Conservation (phyloP, 1,140 invertebrate species). For the Apis cerana region DNA sequence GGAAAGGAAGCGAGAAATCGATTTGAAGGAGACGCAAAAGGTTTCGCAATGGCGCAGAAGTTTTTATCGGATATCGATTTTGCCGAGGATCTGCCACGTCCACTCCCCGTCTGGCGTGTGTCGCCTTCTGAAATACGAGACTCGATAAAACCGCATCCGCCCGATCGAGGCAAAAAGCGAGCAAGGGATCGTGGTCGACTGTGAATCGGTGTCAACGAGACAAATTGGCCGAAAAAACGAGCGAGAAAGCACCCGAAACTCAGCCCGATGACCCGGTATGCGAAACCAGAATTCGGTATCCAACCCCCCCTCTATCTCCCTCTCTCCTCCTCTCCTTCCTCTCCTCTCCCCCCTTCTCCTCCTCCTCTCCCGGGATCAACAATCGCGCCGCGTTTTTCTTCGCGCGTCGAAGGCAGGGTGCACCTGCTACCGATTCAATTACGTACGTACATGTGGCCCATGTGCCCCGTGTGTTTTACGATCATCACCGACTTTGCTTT, state of each 20-base stretch:
- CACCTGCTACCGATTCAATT: slow-evolving; percentile 40
- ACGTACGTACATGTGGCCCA: background rate
- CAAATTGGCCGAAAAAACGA: slow-evolving; percentile 54
- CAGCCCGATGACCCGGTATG: slow-evolving; percentile 68
- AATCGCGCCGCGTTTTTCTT: slow-evolving; percentile 4
- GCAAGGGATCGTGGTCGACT: background rate
- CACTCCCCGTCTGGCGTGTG: background rate
- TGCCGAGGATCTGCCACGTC: background rate
- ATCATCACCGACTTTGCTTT: background rate
- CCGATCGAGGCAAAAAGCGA: slow-evolving; percentile 19
- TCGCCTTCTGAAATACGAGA: slow-evolving; percentile 34
- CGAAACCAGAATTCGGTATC: slow-evolving; percentile 66
- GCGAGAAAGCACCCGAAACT: slow-evolving; percentile 39
- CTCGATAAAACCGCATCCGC: slow-evolving; percentile 25
- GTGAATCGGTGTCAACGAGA: slow-evolving; percentile 50
- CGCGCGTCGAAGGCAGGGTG: background rate
- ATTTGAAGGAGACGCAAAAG: background rate
- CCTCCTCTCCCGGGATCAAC: background rate
- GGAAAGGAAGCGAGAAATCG: background rate
- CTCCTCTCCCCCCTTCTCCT: background rate
- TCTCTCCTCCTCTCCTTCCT: no score
- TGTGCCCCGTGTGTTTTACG: background rate
- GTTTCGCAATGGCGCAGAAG: background rate
- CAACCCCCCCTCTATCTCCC: slow-evolving; percentile 11
- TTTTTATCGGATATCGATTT: slow-evolving; percentile 16